Evolutionary conservation across 2,888 invertebrate genomes (phyloP).

Genomic region (Cylindroiulus punctatus): DNA sequence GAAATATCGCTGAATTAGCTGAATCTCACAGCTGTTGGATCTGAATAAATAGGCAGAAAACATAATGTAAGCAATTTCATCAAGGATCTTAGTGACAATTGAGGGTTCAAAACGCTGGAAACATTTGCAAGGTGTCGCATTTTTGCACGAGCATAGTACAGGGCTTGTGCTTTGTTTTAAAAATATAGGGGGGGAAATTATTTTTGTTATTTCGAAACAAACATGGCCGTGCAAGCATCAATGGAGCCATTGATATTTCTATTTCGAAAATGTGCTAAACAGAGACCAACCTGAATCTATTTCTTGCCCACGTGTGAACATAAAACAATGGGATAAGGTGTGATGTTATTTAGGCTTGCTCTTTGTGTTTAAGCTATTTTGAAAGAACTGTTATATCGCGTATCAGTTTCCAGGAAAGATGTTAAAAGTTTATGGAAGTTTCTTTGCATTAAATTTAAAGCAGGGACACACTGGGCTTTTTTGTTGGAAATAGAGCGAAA

Average conservation of each 20-base stretch:
- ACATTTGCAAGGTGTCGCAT: conserved; percentile 4
- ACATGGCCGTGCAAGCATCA: neutral
- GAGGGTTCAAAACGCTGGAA: conserved; percentile 27
- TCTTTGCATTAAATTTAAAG: neutral
- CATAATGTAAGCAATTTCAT: conserved; percentile 11
- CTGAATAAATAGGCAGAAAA: conserved; percentile 26
- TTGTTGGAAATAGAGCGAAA: neutral
- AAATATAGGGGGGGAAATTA: neutral
- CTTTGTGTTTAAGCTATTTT: conserved; percentile 30
- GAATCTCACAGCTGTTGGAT: conserved; percentile 29
- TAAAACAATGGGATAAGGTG: neutral
- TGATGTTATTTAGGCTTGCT: neutral
- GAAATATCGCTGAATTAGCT: conserved; percentile 12
- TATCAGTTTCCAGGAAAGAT: conserved; percentile 39
- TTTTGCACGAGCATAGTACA: neutral
- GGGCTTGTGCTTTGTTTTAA: neutral
- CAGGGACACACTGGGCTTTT: neutral
- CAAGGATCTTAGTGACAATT: conserved; percentile 32
- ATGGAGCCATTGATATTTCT: neutral
- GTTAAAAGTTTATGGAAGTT: conserved; percentile 1
- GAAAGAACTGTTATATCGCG: neutral
- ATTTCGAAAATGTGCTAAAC: neutral
- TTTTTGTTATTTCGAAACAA: neutral
- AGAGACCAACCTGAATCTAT: neutral
- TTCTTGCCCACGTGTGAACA: neutral